phyloP scores from a whole-genome alignment of 2,113 vertebrate species.

The Salminus brasiliensis region DNA sequence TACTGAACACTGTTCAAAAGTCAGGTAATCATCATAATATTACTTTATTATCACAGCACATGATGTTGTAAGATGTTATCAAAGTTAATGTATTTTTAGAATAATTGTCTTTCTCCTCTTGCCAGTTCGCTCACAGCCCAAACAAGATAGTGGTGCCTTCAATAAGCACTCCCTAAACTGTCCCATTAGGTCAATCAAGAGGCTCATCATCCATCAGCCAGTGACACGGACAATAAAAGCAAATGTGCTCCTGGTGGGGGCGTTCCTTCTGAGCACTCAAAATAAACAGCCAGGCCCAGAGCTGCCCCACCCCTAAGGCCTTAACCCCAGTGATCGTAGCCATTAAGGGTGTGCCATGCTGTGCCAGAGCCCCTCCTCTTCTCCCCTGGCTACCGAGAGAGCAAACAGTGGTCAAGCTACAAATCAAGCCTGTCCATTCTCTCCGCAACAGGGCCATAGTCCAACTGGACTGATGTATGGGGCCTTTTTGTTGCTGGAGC shows the following conservation, averaged over 20 bases:
- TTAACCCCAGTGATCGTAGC: constrained; percentile 16
- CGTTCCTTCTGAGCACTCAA: constrained; percentile 9
- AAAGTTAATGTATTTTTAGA: too few relatives aligned
- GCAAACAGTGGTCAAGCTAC: constrained; percentile 57
- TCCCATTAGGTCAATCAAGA: not conserved
- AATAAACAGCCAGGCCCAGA: constrained; percentile 30
- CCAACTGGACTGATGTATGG: constrained; percentile 56
- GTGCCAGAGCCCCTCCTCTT: constrained; percentile 8
- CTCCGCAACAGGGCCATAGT: constrained; percentile 54
- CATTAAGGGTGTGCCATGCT: constrained; percentile 43
- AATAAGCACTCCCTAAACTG: not conserved
- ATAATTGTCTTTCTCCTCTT: too few relatives aligned
- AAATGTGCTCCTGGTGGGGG: not conserved
- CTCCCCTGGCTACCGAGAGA: constrained; percentile 43
- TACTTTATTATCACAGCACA: not conserved
- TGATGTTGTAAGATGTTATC: not conserved
- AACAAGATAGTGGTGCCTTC: not conserved
- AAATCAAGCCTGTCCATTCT: constrained; percentile 59
- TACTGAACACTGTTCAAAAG: too few relatives aligned
- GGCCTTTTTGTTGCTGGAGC: constrained; percentile 42
- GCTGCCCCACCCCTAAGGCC: constrained; percentile 5
- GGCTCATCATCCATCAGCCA: constrained; percentile 13
- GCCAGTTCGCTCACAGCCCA: not conserved
- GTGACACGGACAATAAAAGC: constrained; percentile 14
- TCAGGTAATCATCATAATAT: not conserved